Evolutionary conservation across 2,797 vertebrate genomes (phyloP).

Genomic region (Helostoma temminkii): DNA sequence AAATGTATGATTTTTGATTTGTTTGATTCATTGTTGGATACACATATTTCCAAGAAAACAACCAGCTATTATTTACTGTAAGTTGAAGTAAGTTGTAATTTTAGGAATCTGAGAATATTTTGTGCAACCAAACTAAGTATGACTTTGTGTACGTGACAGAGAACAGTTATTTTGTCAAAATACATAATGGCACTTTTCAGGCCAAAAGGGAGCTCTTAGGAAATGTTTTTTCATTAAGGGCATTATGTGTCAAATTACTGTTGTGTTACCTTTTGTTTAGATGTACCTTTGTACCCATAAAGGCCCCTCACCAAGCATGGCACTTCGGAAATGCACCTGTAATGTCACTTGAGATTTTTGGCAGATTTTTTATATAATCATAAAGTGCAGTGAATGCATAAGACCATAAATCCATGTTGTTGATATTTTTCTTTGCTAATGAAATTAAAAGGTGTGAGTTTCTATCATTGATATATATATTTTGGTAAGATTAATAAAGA

Average conservation of each 20-base stretch:
- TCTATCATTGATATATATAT: conserved; percentile 71
- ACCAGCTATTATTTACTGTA: no score
- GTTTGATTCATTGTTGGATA: no score
- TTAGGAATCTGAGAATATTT: conserved; percentile 21
- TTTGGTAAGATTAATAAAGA: conserved; percentile 75
- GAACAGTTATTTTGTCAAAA: conserved; percentile 15
- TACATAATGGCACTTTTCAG: conserved; percentile 54
- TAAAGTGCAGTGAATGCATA: conserved; percentile 70
- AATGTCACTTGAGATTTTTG: conserved; percentile 51
- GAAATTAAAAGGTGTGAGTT: conserved; percentile 68
- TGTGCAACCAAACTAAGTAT: conserved; percentile 35
- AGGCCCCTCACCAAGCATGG: conserved; percentile 51
- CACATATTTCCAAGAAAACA: no score
- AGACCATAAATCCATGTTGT: conserved; percentile 67
- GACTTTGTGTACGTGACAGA: conserved; percentile 10
- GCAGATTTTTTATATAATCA: conserved; percentile 58
- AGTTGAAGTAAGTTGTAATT: no score
- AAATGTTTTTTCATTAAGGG: conserved; percentile 50
- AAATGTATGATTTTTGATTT: no score
- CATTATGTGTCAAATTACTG: conserved; percentile 52
- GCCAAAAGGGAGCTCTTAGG: conserved; percentile 60
- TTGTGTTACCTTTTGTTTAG: conserved; percentile 58
- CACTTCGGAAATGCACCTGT: conserved; percentile 72
- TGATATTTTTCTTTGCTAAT: conserved; percentile 66
- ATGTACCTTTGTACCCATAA: conserved; percentile 32